phyloP scores from a whole-genome alignment of 2,797 vertebrate species.

The Falco concolor region DNA sequence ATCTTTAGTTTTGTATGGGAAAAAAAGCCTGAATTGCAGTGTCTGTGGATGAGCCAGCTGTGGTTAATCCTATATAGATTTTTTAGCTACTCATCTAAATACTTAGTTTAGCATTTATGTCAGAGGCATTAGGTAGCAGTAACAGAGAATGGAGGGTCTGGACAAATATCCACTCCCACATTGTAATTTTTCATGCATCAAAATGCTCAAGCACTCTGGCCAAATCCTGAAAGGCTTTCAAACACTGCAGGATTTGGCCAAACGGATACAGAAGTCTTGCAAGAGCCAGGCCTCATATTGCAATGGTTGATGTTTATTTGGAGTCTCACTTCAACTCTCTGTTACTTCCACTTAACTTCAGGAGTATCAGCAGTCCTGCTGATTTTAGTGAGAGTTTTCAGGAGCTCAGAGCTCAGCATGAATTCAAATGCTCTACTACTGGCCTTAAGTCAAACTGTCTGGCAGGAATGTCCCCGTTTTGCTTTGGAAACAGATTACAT shows the following conservation, averaged over 20 bases:
- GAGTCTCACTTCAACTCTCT: neutral
- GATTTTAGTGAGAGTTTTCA: neutral
- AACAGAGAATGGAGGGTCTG: neutral
- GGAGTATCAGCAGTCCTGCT: neutral
- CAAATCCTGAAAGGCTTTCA: neutral
- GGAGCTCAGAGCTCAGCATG: neutral
- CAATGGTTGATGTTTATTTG: neutral
- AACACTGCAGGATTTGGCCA: neutral
- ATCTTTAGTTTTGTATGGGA: neutral
- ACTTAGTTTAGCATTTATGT: neutral
- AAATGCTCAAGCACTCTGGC: neutral
- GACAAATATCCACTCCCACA: neutral
- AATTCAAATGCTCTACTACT: neutral
- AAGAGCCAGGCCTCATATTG: neutral
- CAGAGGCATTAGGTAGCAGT: neutral
- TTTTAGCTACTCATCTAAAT: neutral
- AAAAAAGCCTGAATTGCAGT: neutral
- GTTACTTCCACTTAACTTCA: neutral
- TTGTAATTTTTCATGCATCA: neutral
- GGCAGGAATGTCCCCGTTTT: rapidly evolving
- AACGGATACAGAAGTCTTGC: neutral
- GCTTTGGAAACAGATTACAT: neutral
- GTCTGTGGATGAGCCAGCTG: neutral
- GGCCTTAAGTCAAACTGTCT: neutral
- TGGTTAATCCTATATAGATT: neutral